Evolutionary conservation across 2,797 vertebrate genomes (phyloP).

Genomic region (Hydrophis major): DNA sequence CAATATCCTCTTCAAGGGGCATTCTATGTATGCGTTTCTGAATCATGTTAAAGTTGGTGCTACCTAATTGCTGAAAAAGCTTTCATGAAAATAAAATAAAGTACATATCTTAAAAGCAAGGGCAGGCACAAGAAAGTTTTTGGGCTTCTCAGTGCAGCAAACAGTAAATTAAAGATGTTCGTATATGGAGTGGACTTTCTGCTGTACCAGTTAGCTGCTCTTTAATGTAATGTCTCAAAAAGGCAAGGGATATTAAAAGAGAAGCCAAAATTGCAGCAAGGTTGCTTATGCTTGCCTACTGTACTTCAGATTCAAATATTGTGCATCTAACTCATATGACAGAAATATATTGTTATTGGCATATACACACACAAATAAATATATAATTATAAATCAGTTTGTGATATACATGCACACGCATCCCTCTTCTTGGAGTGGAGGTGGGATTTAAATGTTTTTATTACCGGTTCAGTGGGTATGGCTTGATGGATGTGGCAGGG

Average conservation of each 20-base stretch:
- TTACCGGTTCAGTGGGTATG: too few relatives aligned
- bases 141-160: not conserved
- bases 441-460: too few relatives aligned
- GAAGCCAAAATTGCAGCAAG: not conserved
- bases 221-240: not conserved
- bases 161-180: not conserved
- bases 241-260: not conserved
- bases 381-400: not conserved
- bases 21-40: not conserved
- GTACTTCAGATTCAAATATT: not conserved
- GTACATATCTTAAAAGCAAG: not conserved
- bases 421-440: not conserved
- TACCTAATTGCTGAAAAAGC: not conserved
- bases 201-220: not conserved
- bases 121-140: not conserved
- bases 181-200: not conserved
- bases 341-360: not conserved
- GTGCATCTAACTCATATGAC: not conserved
- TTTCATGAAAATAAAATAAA: not conserved
- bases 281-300: not conserved
- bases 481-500: too few relatives aligned
- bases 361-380: not conserved
- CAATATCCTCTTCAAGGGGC: not conserved
- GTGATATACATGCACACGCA: not conserved
- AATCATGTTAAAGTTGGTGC: not conserved